A percentile compares a stretch with the other conserved stretches of the same genome.
These are phyloP conservation scores for Camponotus vicinus DNA, from an alignment of 1,140 invertebrate species.

Conservation along the genomic window DNA sequence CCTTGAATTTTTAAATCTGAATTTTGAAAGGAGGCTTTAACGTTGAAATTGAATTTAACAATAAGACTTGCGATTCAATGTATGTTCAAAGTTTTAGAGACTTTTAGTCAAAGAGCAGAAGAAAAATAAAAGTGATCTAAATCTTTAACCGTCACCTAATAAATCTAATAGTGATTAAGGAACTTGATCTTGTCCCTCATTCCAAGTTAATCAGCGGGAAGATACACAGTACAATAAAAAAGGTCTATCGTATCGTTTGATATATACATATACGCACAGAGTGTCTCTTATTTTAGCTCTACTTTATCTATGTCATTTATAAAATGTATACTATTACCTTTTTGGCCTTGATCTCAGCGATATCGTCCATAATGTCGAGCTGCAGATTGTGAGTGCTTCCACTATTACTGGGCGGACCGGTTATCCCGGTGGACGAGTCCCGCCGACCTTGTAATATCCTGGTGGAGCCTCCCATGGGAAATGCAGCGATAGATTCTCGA, in stretches of 20 bases:
- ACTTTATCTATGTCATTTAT: not conserved
- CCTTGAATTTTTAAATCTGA: not conserved
- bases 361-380: slow-evolving; percentile 95
- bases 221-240: not conserved
- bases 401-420: slow-evolving; percentile 89
- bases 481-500: slow-evolving; percentile 92
- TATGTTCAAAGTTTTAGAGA: not conserved
- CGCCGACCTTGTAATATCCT: slow-evolving; percentile 84
- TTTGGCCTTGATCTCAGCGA: slow-evolving; percentile 90
- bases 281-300: not conserved
- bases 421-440: slow-evolving; percentile 84
- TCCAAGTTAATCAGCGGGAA: not conserved
- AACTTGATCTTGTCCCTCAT: not conserved
- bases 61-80: not conserved
- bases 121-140: not conserved
- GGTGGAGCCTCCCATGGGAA: slow-evolving; percentile 86
- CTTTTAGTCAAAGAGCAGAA: not conserved
- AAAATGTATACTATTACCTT: slow-evolving; percentile 86
- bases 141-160: not conserved
- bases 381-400: slow-evolving; percentile 93
- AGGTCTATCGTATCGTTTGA: not conserved
- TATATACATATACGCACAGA: no score
- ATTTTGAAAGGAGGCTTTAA: not conserved
- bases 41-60: not conserved
- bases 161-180: not conserved